Conservation (phyloP, 1,140 invertebrate species). For the Gyrodactylus salaris region DNA sequence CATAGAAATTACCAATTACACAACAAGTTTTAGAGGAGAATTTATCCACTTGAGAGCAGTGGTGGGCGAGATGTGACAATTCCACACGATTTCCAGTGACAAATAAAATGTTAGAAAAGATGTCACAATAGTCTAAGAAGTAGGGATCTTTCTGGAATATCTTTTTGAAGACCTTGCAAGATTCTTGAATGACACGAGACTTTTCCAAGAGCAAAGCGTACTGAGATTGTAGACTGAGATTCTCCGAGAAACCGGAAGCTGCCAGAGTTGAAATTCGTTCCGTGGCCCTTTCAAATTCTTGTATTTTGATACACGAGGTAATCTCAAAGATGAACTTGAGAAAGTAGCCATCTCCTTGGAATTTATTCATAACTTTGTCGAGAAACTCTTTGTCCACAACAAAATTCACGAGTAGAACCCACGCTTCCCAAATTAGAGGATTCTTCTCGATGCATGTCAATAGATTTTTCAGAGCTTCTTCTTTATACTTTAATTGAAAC, state of each 20-base stretch:
- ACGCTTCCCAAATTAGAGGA: background rate
- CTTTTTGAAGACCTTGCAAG: background rate
- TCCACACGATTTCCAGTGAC: background rate
- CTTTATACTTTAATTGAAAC: background rate
- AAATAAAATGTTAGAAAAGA: slow-evolving; percentile 1
- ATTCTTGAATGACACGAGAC: background rate
- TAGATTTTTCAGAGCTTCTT: background rate
- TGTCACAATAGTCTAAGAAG: background rate
- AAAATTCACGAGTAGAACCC: background rate
- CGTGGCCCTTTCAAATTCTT: background rate
- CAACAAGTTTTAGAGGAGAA: background rate
- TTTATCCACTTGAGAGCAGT: background rate
- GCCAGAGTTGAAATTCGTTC: background rate
- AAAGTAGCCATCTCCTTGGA: background rate
- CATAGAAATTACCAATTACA: slow-evolving; percentile 84
- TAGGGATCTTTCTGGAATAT: slow-evolving; percentile 1
- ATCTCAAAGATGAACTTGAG: background rate
- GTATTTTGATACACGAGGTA: background rate
- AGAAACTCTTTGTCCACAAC: background rate
- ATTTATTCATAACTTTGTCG: background rate
- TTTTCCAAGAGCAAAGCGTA: background rate
- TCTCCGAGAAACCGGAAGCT: background rate
- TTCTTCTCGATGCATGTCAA: background rate
- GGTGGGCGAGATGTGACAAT: background rate
- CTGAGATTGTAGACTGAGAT: background rate